Evolutionary conservation across 2,113 vertebrate genomes (phyloP).

Genomic region (Plotosus lineatus): DNA sequence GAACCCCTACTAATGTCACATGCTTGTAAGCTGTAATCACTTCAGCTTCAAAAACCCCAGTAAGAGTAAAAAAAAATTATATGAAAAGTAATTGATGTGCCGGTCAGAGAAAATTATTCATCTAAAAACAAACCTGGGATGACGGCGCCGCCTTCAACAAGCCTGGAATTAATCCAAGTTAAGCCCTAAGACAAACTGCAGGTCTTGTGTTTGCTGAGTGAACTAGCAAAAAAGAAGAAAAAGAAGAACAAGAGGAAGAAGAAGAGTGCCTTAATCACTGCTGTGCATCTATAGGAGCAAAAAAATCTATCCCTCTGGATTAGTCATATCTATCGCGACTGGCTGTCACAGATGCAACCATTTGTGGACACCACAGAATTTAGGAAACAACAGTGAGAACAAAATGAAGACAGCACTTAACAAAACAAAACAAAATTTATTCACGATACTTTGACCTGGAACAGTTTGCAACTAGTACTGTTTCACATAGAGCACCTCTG

Average conservation of each 20-base stretch:
- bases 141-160: background rate
- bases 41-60: background rate
- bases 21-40: background rate
- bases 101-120: background rate
- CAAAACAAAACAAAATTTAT: conserved; percentile 55
- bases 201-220: background rate
- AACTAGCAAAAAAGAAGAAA: background rate
- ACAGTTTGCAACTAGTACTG: conserved; percentile 51
- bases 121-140: background rate
- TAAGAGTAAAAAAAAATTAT: background rate
- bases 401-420: conserved; percentile 44
- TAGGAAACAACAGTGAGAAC: conserved; percentile 49
- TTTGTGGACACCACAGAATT: conserved; percentile 45
- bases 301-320: conserved; percentile 56
- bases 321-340: conserved; percentile 48
- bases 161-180: background rate
- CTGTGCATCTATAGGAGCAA: conserved; percentile 20
- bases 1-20: no score
- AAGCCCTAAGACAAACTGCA: background rate
- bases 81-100: background rate
- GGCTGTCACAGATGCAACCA: conserved; percentile 42
- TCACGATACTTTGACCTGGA: no score
- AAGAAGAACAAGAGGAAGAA: no score
- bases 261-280: background rate
- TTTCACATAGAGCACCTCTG: conserved; percentile 41